These are phyloP conservation scores for Plutella xylostella DNA, from an alignment of 2,888 invertebrate genomes.

Conservation along the genomic window DNA sequence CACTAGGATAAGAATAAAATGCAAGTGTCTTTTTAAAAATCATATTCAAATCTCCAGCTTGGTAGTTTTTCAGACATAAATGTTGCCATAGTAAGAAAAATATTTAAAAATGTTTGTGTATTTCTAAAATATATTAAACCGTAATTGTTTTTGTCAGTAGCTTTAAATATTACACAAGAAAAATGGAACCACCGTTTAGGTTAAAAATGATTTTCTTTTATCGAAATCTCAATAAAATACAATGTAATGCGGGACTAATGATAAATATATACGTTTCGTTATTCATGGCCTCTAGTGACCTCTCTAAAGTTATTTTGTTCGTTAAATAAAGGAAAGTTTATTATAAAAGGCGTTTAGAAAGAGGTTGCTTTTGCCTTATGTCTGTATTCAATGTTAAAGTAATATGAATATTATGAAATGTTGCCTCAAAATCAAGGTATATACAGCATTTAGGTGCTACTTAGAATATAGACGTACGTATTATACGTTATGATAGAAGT, in stretches of 20 bases:
- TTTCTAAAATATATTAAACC: slow-evolving; percentile 22
- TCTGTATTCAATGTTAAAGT: slow-evolving; percentile 10
- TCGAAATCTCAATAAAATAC: slow-evolving; percentile 25
- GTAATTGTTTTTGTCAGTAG: slow-evolving; percentile 24
- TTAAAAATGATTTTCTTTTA: slow-evolving; percentile 28
- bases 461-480: slow-evolving; percentile 13
- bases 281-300: slow-evolving; percentile 1
- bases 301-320: background rate
- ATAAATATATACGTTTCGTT: slow-evolving; percentile 2
- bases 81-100: slow-evolving; percentile 55
- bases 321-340: background rate
- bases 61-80: slow-evolving; percentile 28
- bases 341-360: background rate
- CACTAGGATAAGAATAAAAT: slow-evolving; percentile 2
- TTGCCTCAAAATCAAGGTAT: slow-evolving; percentile 13
- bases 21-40: slow-evolving; percentile 7
- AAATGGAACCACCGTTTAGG: slow-evolving; percentile 58
- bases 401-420: slow-evolving; percentile 19
- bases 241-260: slow-evolving; percentile 42
- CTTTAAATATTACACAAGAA: slow-evolving; percentile 63
- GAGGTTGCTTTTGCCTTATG: background rate
- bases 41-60: slow-evolving; percentile 21
- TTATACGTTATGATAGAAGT: slow-evolving; percentile 1
- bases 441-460: slow-evolving; percentile 61
- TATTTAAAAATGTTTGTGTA: slow-evolving; percentile 36